Conservation (phyloP, 2,797 vertebrate genomes). For the Megalops cyprinoides region DNA sequence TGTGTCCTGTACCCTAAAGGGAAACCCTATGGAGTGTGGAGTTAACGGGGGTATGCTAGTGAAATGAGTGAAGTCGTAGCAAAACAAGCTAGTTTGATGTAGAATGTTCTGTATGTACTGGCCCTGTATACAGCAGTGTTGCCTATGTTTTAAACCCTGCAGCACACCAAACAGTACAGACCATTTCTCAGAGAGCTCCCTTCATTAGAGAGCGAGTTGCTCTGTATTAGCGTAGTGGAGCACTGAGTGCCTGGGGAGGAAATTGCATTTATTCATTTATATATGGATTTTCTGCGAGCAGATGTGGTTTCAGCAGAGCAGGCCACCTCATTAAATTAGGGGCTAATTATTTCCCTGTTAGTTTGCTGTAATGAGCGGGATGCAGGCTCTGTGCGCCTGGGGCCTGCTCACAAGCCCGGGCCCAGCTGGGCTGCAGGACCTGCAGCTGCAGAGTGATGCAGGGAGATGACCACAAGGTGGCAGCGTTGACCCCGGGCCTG, state of each 20-base stretch:
- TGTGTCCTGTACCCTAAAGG: too few species aligned
- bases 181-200: too few species aligned
- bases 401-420: background rate
- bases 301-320: background rate
- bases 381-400: background rate
- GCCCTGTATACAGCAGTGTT: too few species aligned
- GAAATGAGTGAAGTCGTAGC: background rate
- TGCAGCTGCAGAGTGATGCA: background rate
- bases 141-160: too few species aligned
- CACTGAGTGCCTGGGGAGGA: background rate
- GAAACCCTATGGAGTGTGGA: background rate
- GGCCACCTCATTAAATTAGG: constrained; percentile 12
- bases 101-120: too few species aligned
- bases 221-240: too few species aligned
- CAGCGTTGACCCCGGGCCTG: background rate
- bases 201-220: too few species aligned
- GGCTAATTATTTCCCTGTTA: constrained; percentile 1
- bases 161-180: too few species aligned
- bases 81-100: background rate
- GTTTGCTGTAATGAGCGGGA: constrained; percentile 4
- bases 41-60: background rate
- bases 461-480: background rate
- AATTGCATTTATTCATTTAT: constrained; percentile 8
- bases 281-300: background rate
- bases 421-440: background rate